Conservation (phyloP, 2,888 invertebrate species). For the Stratiomys singularior region DNA sequence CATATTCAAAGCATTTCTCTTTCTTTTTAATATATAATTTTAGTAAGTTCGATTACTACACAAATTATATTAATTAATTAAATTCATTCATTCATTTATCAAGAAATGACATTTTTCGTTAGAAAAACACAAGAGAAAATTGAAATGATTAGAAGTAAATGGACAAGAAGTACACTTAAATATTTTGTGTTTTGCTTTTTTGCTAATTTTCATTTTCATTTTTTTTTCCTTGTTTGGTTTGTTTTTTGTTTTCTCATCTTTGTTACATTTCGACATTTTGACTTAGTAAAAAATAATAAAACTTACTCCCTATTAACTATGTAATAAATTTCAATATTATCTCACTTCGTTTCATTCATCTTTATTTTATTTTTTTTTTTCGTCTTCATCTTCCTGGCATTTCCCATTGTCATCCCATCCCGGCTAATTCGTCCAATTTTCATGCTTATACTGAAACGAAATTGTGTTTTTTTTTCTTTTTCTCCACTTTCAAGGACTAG, state of each 20-base stretch:
- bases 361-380: too few relatives aligned
- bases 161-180: constrained; percentile 35
- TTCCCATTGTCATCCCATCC: too few relatives aligned
- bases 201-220: not conserved
- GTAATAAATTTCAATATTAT: constrained; percentile 7
- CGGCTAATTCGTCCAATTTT: too few relatives aligned
- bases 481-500: too few relatives aligned
- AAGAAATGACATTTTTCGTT: not conserved
- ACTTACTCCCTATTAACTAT: constrained; percentile 39
- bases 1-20: constrained; percentile 42
- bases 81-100: too few relatives aligned
- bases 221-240: too few relatives aligned
- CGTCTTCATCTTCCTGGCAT: not conserved
- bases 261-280: not conserved
- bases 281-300: constrained; percentile 42
- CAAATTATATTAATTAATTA: constrained; percentile 11
- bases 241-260: too few relatives aligned
- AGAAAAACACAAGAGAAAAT: not conserved
- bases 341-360: constrained; percentile 6
- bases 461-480: too few relatives aligned
- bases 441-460: too few relatives aligned
- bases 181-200: constrained; percentile 10
- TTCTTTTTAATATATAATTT: constrained; percentile 19
- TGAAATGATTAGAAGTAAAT: not conserved
- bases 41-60: constrained; percentile 32